Percentiles rank a stretch among this genome's conserved stretches.
These are phyloP conservation scores for Caenorhabditis parvicauda DNA, from an alignment of 2,888 invertebrate species.

Conservation along the genomic window DNA sequence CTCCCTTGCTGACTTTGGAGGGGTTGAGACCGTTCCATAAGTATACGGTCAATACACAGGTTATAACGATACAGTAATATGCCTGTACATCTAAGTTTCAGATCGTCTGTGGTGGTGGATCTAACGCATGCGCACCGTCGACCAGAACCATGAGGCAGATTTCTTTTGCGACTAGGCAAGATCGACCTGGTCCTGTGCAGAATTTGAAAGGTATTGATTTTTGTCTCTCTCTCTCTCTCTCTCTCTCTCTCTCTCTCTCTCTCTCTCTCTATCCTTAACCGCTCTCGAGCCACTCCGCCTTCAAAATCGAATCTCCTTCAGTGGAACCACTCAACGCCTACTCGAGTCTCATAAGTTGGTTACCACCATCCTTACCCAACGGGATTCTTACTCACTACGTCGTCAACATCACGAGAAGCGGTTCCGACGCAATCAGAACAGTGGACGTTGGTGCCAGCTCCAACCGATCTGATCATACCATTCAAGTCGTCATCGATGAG, in stretches of 20 bases:
- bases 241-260: too few relatives aligned
- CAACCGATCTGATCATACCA: slow-evolving; percentile 27
- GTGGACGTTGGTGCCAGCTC: slow-evolving; percentile 41
- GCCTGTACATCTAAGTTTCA: slow-evolving; percentile 1
- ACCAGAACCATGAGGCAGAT: slow-evolving; percentile 44
- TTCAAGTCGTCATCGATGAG: slow-evolving; percentile 52
- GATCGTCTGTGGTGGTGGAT: slow-evolving; percentile 16
- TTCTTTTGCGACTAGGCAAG: slow-evolving; percentile 51
- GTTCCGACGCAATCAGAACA: slow-evolving; percentile 36
- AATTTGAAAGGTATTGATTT: slow-evolving; percentile 14
- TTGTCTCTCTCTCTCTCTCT: slow-evolving; percentile 5
- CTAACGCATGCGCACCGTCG: slow-evolving; percentile 28
- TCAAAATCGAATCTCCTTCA: slow-evolving; percentile 1
- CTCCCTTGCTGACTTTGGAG: slow-evolving; percentile 43
- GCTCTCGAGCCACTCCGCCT: neutral
- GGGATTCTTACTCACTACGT: slow-evolving; percentile 55
- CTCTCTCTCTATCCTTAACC: too few relatives aligned
- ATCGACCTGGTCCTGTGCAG: slow-evolving; percentile 53
- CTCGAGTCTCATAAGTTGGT: slow-evolving; percentile 54
- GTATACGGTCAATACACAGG: slow-evolving; percentile 53
- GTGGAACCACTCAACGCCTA: slow-evolving; percentile 47
- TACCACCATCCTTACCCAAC: slow-evolving; percentile 53
- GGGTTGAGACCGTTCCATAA: slow-evolving; percentile 57
- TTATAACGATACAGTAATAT: slow-evolving; percentile 11
- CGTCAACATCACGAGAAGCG: slow-evolving; percentile 27